phyloP scores from a whole-genome alignment of 2,888 invertebrate species.

The Drosophila recens region DNA sequence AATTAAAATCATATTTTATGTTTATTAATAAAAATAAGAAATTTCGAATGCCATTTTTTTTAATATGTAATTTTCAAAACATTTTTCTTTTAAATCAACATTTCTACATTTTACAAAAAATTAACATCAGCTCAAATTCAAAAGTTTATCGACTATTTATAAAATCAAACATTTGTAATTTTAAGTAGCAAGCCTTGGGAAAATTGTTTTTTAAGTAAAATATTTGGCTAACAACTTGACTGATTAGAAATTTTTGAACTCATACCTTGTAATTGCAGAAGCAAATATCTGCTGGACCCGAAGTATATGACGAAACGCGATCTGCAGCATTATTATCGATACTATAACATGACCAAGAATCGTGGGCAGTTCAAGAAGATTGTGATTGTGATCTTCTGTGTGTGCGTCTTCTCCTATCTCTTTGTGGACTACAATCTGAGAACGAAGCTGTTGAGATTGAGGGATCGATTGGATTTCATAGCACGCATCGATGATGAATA shows the following conservation, averaged over 20 bases:
- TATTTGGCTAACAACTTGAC: constrained; percentile 1
- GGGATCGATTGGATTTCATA: constrained; percentile 83
- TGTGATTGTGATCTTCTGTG: constrained; percentile 78
- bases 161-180: background rate
- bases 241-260: background rate
- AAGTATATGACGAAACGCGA: constrained; percentile 84
- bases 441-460: constrained; percentile 79
- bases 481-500: constrained; percentile 82
- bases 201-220: background rate
- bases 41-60: no score
- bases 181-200: background rate
- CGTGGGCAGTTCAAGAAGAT: constrained; percentile 82
- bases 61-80: no score
- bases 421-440: constrained; percentile 84
- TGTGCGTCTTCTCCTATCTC: constrained; percentile 83
- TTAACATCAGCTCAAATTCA: no score
- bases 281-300: constrained; percentile 83
- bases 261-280: constrained; percentile 53
- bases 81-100: no score
- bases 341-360: constrained; percentile 81
- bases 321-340: constrained; percentile 82
- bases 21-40: background rate
- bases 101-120: no score
- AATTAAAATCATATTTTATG: background rate
- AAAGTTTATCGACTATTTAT: no score